Evolutionary conservation across 2,888 invertebrate genomes (phyloP).

Genomic region (Amblyjoppa proteus): DNA sequence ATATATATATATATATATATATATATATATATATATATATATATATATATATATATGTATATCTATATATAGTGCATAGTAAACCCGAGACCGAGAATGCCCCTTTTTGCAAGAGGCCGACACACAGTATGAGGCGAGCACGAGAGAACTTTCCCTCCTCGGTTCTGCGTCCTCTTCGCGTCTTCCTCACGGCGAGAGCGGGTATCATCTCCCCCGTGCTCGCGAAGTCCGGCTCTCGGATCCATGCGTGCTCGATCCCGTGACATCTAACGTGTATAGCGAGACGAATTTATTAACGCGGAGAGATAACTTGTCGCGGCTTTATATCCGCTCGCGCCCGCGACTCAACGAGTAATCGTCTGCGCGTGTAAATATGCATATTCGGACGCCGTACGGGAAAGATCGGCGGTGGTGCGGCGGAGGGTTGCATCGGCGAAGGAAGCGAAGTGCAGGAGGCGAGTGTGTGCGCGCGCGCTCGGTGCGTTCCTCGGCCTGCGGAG

Average conservation of each 20-base stretch:
- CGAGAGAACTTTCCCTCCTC: constrained; percentile 54
- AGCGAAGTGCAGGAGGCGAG: background rate
- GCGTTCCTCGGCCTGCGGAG: too few species aligned
- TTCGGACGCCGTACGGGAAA: constrained; percentile 15
- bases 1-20: constrained; percentile 25
- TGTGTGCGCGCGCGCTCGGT: background rate
- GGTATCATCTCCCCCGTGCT: background rate
- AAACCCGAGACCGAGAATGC: constrained; percentile 50
- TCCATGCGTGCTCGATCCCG: constrained; percentile 51
- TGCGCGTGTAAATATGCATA: constrained; percentile 47
- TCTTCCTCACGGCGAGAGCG: background rate
- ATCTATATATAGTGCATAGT: background rate
- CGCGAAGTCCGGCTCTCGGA: constrained; percentile 29
- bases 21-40: constrained; percentile 35
- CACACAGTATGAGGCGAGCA: constrained; percentile 32
- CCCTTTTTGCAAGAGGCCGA: constrained; percentile 66
- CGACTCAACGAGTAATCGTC: constrained; percentile 38
- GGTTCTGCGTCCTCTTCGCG: background rate
- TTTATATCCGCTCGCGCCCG: constrained; percentile 60
- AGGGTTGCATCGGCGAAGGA: background rate
- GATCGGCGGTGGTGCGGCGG: background rate
- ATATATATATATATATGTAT: constrained; percentile 16
- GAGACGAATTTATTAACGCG: constrained; percentile 78
- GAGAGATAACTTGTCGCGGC: constrained; percentile 68
- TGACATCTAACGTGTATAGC: constrained; percentile 69